Evolutionary conservation across 2,113 vertebrate genomes (phyloP).

Genomic region (Procavia capensis): DNA sequence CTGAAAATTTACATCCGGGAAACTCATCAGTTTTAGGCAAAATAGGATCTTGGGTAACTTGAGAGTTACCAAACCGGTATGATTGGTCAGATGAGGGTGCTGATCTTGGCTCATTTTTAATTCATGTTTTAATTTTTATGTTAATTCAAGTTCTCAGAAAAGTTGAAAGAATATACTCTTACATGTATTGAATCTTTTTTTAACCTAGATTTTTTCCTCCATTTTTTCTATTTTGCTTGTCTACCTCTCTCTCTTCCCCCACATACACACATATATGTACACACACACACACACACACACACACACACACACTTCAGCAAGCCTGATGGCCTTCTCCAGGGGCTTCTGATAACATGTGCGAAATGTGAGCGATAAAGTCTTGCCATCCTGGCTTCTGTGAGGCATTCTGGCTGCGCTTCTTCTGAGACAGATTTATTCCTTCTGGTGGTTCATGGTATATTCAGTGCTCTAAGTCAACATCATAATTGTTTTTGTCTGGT

Average conservation of each 20-base stretch:
- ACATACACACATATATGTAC: no score
- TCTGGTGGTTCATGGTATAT: no score
- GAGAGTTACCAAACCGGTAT: neutral
- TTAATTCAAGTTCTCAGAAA: neutral
- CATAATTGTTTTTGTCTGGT: no score
- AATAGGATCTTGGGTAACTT: neutral
- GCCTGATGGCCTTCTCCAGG: no score
- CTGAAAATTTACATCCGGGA: neutral
- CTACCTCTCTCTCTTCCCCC: no score
- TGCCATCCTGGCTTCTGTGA: no score
- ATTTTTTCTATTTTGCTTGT: neutral
- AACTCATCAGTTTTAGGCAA: neutral
- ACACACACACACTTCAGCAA: neutral
- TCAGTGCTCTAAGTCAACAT: no score
- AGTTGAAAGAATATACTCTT: neutral
- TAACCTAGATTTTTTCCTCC: neutral
- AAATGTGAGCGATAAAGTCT: no score
- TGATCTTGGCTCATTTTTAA: neutral
- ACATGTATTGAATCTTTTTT: neutral
- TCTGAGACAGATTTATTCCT: no score
- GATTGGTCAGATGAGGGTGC: neutral
- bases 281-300: no score
- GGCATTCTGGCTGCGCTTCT: no score
- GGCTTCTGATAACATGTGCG: no score
- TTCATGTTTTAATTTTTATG: neutral